Conservation (phyloP, 2,797 vertebrate species). For the Macropodus opercularis region DNA sequence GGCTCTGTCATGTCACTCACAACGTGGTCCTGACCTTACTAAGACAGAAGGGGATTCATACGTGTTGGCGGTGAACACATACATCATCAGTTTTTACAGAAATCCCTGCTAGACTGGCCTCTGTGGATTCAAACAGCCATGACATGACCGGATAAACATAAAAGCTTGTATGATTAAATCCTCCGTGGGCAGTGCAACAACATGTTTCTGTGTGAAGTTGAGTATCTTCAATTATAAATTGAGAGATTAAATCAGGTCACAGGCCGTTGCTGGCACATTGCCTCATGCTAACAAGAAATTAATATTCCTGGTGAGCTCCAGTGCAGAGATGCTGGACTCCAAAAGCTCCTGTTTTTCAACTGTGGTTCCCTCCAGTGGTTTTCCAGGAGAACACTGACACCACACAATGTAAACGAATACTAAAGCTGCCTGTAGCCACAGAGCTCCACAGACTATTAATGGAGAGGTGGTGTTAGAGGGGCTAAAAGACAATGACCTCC, state of each 20-base stretch:
- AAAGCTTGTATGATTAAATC: neutral
- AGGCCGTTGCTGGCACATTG: constrained; percentile 38
- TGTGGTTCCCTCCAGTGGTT: constrained; percentile 48
- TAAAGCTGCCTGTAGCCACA: constrained; percentile 21
- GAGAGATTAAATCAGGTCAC: constrained; percentile 42
- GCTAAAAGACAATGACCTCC: constrained; percentile 41
- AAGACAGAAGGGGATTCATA: neutral
- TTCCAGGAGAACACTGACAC: constrained; percentile 1
- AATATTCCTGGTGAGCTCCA: constrained; percentile 24
- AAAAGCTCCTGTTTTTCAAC: constrained; percentile 38
- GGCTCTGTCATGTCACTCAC: neutral
- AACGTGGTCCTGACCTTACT: neutral
- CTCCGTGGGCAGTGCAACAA: neutral
- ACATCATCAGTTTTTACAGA: neutral
- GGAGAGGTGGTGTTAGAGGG: neutral
- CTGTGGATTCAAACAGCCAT: neutral
- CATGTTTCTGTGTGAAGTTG: neutral
- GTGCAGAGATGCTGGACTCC: neutral
- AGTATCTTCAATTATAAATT: constrained; percentile 12
- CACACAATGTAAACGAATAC: constrained; percentile 61
- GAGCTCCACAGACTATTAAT: constrained; percentile 47
- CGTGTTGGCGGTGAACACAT: neutral
- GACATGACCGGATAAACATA: neutral
- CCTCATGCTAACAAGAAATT: constrained; percentile 36
- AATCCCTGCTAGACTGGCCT: neutral